phyloP scores from a whole-genome alignment of 2,888 invertebrate genomes.

The Ptycholaimellus sp. region DNA sequence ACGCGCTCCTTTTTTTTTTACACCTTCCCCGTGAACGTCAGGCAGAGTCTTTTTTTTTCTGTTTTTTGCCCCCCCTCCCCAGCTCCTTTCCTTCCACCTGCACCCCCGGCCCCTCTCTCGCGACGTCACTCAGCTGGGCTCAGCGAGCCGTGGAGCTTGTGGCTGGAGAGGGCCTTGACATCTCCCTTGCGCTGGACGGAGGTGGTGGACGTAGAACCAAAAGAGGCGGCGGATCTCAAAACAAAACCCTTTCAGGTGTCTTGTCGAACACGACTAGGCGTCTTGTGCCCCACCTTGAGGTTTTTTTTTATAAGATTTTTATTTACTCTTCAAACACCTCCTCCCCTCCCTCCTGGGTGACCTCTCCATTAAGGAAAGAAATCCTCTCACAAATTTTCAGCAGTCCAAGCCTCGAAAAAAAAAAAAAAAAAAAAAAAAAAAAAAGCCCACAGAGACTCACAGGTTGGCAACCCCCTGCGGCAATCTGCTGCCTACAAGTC shows the following conservation, averaged over 20 bases:
- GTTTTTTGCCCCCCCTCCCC: conserved; percentile 51
- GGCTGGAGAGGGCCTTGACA: conserved; percentile 58
- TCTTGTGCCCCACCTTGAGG: conserved; percentile 66
- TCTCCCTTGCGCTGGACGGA: conserved; percentile 58
- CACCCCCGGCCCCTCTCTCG: not conserved
- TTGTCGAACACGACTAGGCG: conserved; percentile 45
- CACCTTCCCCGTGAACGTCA: conserved; percentile 57
- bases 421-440: conserved; percentile 13
- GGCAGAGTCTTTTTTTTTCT: conserved; percentile 66
- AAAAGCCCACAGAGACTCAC: conserved; percentile 11
- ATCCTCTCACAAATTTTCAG: conserved; percentile 7
- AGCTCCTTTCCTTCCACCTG: not conserved
- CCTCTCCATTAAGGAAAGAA: too few relatives aligned
- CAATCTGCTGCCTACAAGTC: conserved; percentile 13
- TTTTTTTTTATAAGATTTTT: conserved; percentile 39
- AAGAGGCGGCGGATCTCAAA: conserved; percentile 59
- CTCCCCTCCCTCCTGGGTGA: too few relatives aligned
- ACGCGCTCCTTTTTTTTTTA: conserved; percentile 45
- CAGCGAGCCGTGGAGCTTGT: conserved; percentile 58
- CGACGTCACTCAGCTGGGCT: too few relatives aligned
- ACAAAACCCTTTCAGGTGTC: conserved; percentile 16
- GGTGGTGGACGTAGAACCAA: conserved; percentile 69
- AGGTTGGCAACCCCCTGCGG: conserved; percentile 12
- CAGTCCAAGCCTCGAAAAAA: conserved; percentile 15
- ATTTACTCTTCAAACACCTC: too few relatives aligned